Percentiles rank a stretch among this genome's conserved stretches.
Conservation (phyloP, 2,797 vertebrate genomes). For the Molothrus ater region DNA sequence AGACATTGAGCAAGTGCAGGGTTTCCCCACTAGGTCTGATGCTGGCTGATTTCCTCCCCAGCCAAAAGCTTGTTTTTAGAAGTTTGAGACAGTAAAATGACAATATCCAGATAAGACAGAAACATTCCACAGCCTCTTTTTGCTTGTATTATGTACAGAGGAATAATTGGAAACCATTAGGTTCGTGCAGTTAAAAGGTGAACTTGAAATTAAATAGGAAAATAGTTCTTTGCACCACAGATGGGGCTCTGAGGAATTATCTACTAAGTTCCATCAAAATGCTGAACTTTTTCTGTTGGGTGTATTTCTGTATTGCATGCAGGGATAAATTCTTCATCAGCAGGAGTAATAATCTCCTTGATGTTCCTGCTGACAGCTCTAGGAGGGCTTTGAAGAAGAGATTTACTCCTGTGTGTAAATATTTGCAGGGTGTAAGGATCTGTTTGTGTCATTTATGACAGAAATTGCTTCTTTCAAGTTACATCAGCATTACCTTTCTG, state of each 20-base stretch:
- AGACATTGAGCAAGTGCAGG: conserved; percentile 83
- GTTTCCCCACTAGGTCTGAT: conserved; percentile 78
- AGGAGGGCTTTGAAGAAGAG: neutral
- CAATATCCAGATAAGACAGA: conserved; percentile 79
- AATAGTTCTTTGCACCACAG: neutral
- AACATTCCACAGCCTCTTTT: conserved; percentile 69
- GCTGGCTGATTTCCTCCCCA: conserved; percentile 77
- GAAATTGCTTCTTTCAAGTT: neutral
- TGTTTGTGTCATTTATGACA: neutral
- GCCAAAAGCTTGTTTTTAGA: conserved; percentile 74
- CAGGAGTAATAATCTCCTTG: neutral
- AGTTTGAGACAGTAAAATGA: conserved; percentile 78
- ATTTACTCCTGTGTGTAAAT: neutral
- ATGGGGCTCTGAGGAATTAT: neutral
- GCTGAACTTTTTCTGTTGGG: neutral
- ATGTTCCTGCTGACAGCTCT: neutral
- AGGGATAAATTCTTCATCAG: neutral
- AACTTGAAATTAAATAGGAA: conserved; percentile 7
- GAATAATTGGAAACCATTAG: conserved; percentile 13
- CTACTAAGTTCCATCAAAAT: neutral
- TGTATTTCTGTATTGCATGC: neutral
- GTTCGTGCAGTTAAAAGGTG: conserved; percentile 17
- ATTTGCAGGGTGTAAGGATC: neutral
- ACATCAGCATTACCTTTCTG: neutral
- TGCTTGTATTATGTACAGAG: conserved; percentile 10